Base-by-base conservation (phyloP, 1,140 invertebrate genomes). In the Tetramorium alpestre region DNA sequence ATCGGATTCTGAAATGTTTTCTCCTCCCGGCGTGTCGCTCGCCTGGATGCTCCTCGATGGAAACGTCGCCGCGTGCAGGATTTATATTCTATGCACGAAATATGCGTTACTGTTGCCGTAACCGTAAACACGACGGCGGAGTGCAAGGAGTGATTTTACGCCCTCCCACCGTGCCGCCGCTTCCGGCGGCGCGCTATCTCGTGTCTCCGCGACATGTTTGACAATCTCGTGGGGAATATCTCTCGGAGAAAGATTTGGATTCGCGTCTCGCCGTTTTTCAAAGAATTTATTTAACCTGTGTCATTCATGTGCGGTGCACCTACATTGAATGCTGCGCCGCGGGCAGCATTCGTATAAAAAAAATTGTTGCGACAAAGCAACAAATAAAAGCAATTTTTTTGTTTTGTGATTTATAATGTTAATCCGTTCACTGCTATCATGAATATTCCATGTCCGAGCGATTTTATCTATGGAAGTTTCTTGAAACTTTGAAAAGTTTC, bases 1-100 rank as follows among this genome's bases (percentile, higher is more conserved):
- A 90, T 90, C 89, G 88, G 62, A 82, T 90, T 84, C 85, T 67
- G 56, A 85, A 65, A 85, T 86, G 62, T 87, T 65, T 78, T 47
- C 58, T 47, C 70, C 56, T 11, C 28, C 33, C 11, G 51, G 84
- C 25, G 47, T 11, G 38, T 11, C n/a, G 54, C 22, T 7, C 38
- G 38, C 33, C 18, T 25, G 22, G 70, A 65, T 69, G 51, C 76
- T 41, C 10, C 65, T 41, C 44, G 47, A 69, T 81, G 33, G 33
- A 69, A 69, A 80, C 13, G 60, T 80, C 76, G 18, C 13, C 5
- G 16, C 49, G 22, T 49, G 16, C 18, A 16, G 41, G 41, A 82
- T 82, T 82, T 73, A 82, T 82, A 60, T 60, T 84, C 41, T 13
- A 47, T 73, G 18, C 49, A 13, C 18, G 38, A 33, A 69, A 81